Base-by-base conservation (phyloP, 2,888 invertebrate genomes). In the Apotomis capreana region DNA sequence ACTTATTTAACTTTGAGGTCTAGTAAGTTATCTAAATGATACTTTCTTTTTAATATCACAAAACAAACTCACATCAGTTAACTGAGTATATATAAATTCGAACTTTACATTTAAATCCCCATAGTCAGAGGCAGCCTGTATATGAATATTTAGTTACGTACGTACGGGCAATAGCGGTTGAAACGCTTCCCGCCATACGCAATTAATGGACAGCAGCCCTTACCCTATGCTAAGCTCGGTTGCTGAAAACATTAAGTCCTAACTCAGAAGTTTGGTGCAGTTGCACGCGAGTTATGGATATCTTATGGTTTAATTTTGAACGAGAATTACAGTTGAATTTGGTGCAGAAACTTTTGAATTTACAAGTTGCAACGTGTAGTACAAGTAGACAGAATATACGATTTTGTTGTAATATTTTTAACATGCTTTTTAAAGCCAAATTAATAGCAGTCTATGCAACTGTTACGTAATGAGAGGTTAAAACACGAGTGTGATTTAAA, bases 271-370 rank as follows among this genome's bases (percentile, higher is more conserved):
- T 68, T 72, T 52, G 49, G 57, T 52, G 52, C 68, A 63, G 68
- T 68, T 68, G 63, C 68, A 68, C 71, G 61, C 55, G 54, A 72
- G 68, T 72, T 72, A 72, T 68, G 68, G 68, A 68, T 72, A 72
- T 68, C 68, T 68, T 68, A 68, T 62, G 63, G 68, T 72, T 68
- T 72, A 57, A 68, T 72, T 72, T 68, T 49, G 63, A 59, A 72
- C 68, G 59, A 58, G 68, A 72, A 72, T 68, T 72, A 59, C 57
- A 63, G 52, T 68, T 37, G 51, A 72, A 58, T 68, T 36, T 49
- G 63, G 55, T 51, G 37, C 36, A 44, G 52, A 54, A 60, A 59
- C 59, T 68, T 60, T 13, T 44, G 60, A 49, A 13, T 68, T 68
- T 68, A 68, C 37, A 37, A 46, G 37, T 9, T 5, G 26, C 6